Evolutionary conservation across 2,113 vertebrate genomes (phyloP), one percentile per base, ranked within the genome.

Genomic region (Phrynosoma blainvillii): DNA sequence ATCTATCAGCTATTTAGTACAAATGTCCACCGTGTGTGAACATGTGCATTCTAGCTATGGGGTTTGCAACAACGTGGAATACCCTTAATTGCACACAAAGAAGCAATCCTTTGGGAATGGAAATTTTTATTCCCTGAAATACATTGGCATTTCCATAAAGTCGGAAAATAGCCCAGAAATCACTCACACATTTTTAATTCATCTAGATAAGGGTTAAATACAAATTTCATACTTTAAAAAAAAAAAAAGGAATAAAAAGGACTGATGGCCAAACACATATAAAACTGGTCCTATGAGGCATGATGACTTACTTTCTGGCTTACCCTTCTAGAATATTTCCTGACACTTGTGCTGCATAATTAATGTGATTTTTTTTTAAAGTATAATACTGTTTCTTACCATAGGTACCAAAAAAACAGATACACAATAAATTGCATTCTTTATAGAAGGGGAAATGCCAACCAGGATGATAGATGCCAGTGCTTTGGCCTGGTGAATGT

Each of bases 391-490:
- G 56, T 10, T 71, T 65, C 47, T 68, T 40, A 59, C 52, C 3
- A 79, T 84, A 71, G 76, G 62, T 21, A 7, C 21, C 1, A 85
- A 32, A 40, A 71, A 32, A 36, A 78, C 82, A 78, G 88, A 92
- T 75, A 40, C 16, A 42, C 85, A 79, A 62, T 82, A 88, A 87
- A 87, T 52, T 59, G 12, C 54, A 75, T 25, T 23, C 5, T 52
- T 59, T 32, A 36, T 0, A 1, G 84, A 73, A 70, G 71, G 77
- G 16, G 71, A 42, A 73, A 8, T 0, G 0, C 82, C 36, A 56
- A 32, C 5, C 82, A 86, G 23, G 85, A 86, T 80, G 77, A 86
- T 70, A 71, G 79, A 80, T 87, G 78, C 11, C 20, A 25, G n/a
- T 56, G 66, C 52, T 71, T 87, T 56, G 5, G 77, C 66, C 36